Conservation (phyloP, 2,797 vertebrate genomes). For the Streptopelia turtur region DNA sequence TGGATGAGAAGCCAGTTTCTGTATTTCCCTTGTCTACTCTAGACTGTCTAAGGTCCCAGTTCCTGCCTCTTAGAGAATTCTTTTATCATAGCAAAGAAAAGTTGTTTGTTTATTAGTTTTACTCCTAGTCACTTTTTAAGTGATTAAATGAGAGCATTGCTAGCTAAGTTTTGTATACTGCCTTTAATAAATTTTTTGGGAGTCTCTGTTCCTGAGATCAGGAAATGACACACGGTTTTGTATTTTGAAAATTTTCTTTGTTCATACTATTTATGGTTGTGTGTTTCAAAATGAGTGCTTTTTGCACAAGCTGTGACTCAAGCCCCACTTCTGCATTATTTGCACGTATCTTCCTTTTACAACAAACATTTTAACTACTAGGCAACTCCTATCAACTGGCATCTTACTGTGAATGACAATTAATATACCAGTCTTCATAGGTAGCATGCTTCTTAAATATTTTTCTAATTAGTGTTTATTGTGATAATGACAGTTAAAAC, state of each 20-base stretch:
- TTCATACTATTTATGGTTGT: constrained; percentile 13
- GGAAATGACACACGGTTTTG: constrained; percentile 44
- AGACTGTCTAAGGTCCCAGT: background rate
- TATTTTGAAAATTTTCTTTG: constrained; percentile 41
- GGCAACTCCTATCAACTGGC: background rate
- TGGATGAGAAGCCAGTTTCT: background rate
- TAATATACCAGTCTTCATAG: background rate
- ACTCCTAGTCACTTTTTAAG: background rate
- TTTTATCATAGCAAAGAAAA: background rate
- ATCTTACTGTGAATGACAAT: background rate
- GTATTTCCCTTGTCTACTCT: background rate
- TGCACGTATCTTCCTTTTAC: background rate
- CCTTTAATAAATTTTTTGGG: background rate
- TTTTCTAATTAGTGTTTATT: background rate
- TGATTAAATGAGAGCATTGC: background rate
- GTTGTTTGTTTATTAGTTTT: background rate
- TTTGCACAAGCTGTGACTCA: background rate
- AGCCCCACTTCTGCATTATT: background rate
- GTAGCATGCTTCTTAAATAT: background rate
- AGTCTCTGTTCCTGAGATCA: constrained; percentile 13
- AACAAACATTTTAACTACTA: background rate
- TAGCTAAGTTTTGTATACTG: background rate
- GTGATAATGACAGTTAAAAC: background rate
- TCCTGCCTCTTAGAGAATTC: background rate
- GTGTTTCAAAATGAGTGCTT: constrained; percentile 32